Evolutionary conservation across 2,797 vertebrate genomes (phyloP), one percentile per base, ranked within the genome.

Genomic region (Sciurus vulgaris): DNA sequence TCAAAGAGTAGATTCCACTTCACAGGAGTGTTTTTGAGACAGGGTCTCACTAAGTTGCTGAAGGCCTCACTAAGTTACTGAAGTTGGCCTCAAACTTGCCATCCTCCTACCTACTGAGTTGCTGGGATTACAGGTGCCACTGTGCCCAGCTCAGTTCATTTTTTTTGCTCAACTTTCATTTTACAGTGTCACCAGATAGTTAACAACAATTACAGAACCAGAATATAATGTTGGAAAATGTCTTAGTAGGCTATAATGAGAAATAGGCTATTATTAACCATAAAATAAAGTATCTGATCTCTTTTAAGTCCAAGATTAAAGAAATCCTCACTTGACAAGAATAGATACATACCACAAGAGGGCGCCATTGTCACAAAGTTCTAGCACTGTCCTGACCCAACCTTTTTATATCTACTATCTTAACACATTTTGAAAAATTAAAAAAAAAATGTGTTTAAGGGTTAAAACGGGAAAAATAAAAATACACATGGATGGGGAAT

Each of bases 301-400:
- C 38, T 67, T 56, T 47, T 59, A 61, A 79, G 28, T 61, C 49
- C 12, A 30, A 78, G 65, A 82, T 61, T 44, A 91, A 14, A 54
- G 56, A 74, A 82, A 51, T 35, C 28, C 33, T 89, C 13, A 24
- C n/a, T 6, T 38, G 20, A 14, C 54, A 85, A 63, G 41, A 89
- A 51, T 51, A 67, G 12, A 13, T 47, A 1, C 0, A 0, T 1
- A 79, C 89, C 97, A 96, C 76, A 17, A 96, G 97, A 87, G 96
- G 96, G 95, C 81, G 30, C 51, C 56, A 77, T 87, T 78, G 93
- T 41, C 49, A 44, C 84, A 94, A 78, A 65, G n/a, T 94, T 97
- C 44, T 54, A 41, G 15, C 6, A 5, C 20, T 10, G 38, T 30
- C n/a, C 14, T 9, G 0, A 1, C 12, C 47, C 44, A 6, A 7